phyloP scores from a whole-genome alignment of 2,888 invertebrate species.

The Doris montereyensis region DNA sequence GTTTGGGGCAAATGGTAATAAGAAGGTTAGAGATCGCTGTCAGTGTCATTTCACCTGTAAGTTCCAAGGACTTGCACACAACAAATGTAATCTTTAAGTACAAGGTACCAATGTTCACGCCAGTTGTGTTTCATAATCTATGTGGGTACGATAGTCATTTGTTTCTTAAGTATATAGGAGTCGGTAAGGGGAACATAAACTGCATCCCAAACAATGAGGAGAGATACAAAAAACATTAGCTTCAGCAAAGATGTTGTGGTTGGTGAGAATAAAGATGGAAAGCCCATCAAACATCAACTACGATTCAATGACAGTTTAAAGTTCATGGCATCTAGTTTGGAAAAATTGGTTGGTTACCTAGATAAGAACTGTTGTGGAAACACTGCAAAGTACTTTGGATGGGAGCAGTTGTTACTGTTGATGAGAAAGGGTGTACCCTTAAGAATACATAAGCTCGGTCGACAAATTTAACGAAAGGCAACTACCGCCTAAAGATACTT shows the following conservation, averaged over 20 bases:
- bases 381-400: neutral
- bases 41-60: neutral
- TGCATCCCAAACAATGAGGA: slow-evolving; percentile 7
- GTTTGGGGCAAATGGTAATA: too few species aligned
- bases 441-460: slow-evolving; percentile 10
- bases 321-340: neutral
- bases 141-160: neutral
- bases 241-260: neutral
- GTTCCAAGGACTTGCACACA: neutral
- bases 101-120: too few species aligned
- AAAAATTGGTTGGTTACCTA: neutral
- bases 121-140: too few species aligned
- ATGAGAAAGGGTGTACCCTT: neutral
- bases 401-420: neutral
- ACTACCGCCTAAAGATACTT: slow-evolving; percentile 12
- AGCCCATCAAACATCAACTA: too few species aligned
- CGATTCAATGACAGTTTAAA: neutral
- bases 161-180: neutral
- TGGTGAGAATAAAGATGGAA: too few species aligned
- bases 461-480: slow-evolving; percentile 5
- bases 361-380: neutral
- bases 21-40: too few species aligned
- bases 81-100: neutral
- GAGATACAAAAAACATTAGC: neutral
- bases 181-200: neutral